phyloP scores from a whole-genome alignment of 2,797 vertebrate species.

The Galaxias olidus region DNA sequence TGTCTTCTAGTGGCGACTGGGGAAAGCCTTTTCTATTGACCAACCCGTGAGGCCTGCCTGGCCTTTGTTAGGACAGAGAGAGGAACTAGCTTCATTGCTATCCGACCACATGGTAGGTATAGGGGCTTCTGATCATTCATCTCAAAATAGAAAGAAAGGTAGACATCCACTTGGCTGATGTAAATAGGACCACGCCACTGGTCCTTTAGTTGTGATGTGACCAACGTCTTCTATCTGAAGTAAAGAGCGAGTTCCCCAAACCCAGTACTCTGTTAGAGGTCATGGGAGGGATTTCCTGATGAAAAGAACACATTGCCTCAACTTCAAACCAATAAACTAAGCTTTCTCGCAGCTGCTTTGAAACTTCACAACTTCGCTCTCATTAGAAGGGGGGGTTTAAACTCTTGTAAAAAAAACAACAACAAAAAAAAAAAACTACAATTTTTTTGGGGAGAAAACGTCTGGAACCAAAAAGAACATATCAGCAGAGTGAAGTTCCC shows the following conservation, averaged over 20 bases:
- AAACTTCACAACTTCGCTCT: conserved; percentile 63
- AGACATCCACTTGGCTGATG: too few species aligned
- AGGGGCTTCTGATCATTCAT: too few species aligned
- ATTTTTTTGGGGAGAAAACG: background rate
- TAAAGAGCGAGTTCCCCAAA: conserved; percentile 54
- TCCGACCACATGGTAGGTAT: too few species aligned
- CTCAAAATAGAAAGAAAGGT: too few species aligned
- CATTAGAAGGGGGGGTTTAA: conserved; percentile 51
- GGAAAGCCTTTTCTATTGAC: too few species aligned
- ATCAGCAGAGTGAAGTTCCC: conserved; percentile 63
- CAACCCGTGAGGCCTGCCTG: too few species aligned
- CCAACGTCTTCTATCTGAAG: conserved; percentile 37
- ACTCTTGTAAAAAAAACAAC: conserved; percentile 44
- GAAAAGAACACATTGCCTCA: conserved; percentile 58
- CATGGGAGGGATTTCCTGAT: conserved; percentile 46
- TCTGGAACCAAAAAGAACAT: conserved; percentile 66
- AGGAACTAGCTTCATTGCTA: too few species aligned
- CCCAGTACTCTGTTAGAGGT: conserved; percentile 49
- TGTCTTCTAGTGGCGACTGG: too few species aligned
- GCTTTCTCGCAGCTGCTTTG: conserved; percentile 75
- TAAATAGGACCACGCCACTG: too few species aligned
- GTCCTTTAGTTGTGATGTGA: conserved; percentile 8
- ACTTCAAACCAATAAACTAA: conserved; percentile 40
- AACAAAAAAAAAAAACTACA: conserved; percentile 21
- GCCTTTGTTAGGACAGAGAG: too few species aligned